Evolutionary conservation across 1,140 invertebrate genomes (phyloP).

Genomic region (Conus ventricosus): DNA sequence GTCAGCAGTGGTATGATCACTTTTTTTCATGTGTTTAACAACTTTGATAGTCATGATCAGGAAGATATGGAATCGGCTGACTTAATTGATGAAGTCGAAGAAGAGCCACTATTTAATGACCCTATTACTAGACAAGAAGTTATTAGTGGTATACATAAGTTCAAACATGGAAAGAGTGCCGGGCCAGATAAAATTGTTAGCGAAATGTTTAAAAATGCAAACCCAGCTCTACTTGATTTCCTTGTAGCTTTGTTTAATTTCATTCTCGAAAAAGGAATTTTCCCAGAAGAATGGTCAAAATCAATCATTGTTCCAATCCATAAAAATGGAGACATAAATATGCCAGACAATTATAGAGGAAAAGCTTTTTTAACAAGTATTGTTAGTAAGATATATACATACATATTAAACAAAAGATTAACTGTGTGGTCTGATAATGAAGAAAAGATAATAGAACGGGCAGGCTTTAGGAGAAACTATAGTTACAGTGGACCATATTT

Average conservation of each 20-base stretch:
- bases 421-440: neutral
- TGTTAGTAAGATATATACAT: neutral
- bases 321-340: neutral
- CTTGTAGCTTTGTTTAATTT: neutral
- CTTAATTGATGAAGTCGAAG: too few relatives aligned
- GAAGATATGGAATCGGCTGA: too few relatives aligned
- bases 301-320: constrained; percentile 1
- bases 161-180: too few relatives aligned
- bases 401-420: constrained; percentile 3
- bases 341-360: constrained; percentile 10
- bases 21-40: too few relatives aligned
- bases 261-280: neutral
- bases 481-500: neutral
- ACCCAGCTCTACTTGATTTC: neutral
- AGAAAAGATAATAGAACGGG: constrained; percentile 1
- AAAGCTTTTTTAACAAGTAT: neutral
- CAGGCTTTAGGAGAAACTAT: neutral
- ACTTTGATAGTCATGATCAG: too few relatives aligned
- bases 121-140: too few relatives aligned
- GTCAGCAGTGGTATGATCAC: too few relatives aligned
- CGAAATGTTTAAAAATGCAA: too few relatives aligned
- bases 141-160: too few relatives aligned
- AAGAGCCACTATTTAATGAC: too few relatives aligned
- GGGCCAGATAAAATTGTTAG: too few relatives aligned
- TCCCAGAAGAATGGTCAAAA: constrained; percentile 14